These are phyloP conservation scores for Chaetorhynchus papuensis DNA, from an alignment of 2,113 vertebrate species.

Conservation along the genomic window DNA sequence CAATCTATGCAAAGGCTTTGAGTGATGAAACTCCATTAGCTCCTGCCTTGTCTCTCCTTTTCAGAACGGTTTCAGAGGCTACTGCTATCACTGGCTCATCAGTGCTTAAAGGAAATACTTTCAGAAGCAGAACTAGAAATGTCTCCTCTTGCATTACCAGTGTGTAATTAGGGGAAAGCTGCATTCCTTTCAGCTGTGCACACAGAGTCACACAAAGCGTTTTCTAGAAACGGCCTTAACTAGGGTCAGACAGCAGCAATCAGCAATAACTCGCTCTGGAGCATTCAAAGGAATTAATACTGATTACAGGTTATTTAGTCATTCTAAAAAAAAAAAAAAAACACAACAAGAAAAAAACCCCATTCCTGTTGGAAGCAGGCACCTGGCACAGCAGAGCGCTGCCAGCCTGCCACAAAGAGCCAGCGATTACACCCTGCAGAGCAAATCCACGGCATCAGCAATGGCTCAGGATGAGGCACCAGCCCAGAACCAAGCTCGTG, in stretches of 20 bases:
- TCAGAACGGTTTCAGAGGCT: constrained; percentile 32
- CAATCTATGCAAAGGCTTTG: background rate
- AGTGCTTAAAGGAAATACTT: constrained; percentile 51
- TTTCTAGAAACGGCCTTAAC: constrained; percentile 39
- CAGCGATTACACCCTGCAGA: background rate
- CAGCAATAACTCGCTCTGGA: background rate
- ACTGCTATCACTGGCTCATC: constrained; percentile 43
- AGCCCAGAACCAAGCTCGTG: background rate
- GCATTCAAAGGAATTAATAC: constrained; percentile 18
- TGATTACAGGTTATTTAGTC: constrained; percentile 19
- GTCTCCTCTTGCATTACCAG: constrained; percentile 46
- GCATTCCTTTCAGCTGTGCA: constrained; percentile 46
- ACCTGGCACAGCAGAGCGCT: background rate
- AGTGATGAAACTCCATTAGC: constrained; percentile 34
- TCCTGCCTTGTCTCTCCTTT: constrained; percentile 23
- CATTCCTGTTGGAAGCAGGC: background rate
- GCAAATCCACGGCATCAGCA: constrained; percentile 31
- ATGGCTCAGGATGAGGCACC: constrained; percentile 20
- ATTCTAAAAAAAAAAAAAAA: background rate
- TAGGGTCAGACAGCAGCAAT: constrained; percentile 1
- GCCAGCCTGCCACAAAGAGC: constrained; percentile 32
- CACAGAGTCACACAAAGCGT: constrained; percentile 28
- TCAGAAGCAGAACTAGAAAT: constrained; percentile 52
- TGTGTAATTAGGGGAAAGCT: constrained; percentile 42
- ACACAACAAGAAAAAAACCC: background rate